These are phyloP conservation scores for Myotis davidii DNA, from an alignment of 2,113 vertebrate genomes.

Conservation along the genomic window DNA sequence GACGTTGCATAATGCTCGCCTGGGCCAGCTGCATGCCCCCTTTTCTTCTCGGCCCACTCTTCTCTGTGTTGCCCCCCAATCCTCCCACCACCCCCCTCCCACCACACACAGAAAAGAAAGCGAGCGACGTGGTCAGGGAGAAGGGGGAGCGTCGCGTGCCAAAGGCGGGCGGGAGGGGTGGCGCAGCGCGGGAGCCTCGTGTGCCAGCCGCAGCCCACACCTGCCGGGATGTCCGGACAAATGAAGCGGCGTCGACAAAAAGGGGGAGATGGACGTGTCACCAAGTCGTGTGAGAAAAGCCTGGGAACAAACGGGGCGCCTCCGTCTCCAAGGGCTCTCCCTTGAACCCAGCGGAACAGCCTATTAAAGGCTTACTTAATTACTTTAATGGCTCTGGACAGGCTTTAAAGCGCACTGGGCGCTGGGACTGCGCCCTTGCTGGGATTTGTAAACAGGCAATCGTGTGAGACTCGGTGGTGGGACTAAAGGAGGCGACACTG, in stretches of 20 bases:
- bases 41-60: slow-evolving; percentile 94
- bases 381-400: slow-evolving; percentile 99
- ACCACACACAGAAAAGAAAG: slow-evolving; percentile 82
- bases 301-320: slow-evolving; percentile 95
- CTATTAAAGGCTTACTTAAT: slow-evolving; percentile 99
- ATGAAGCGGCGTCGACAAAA: slow-evolving; percentile 96
- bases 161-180: slow-evolving; percentile 91
- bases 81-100: slow-evolving; percentile 90
- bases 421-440: slow-evolving; percentile 88
- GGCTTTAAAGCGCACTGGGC: slow-evolving; percentile 94
- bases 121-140: slow-evolving; percentile 57
- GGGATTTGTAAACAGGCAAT: slow-evolving; percentile 92
- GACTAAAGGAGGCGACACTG: slow-evolving; percentile 86
- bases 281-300: slow-evolving; percentile 99
- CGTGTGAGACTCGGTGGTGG: slow-evolving; percentile 90
- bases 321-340: slow-evolving; percentile 96
- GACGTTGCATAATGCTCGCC: slow-evolving; percentile 98
- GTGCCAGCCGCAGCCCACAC: slow-evolving; percentile 97
- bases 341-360: slow-evolving; percentile 99
- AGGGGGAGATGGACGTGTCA: slow-evolving; percentile 96
- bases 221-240: slow-evolving; percentile 94
- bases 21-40: slow-evolving; percentile 98
- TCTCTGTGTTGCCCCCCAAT: slow-evolving; percentile 88
- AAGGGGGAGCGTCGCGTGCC: slow-evolving; percentile 93
- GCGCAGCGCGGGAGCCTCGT: slow-evolving; percentile 88